Evolutionary conservation across 2,797 vertebrate species (phyloP).

Genomic region (Enteromius argenteus): DNA sequence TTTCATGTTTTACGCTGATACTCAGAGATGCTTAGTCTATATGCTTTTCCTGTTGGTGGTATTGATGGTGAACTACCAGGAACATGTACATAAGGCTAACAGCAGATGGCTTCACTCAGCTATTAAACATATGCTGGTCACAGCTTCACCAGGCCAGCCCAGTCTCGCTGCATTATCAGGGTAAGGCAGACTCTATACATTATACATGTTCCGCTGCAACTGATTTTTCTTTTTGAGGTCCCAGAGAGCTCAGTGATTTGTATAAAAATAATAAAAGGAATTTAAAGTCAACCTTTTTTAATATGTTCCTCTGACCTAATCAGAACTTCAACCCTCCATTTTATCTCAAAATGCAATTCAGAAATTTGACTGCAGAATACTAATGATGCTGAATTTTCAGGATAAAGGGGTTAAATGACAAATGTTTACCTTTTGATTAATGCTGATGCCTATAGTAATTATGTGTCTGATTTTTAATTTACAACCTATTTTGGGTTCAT

Average conservation of each 20-base stretch:
- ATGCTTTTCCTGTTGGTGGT: constrained; percentile 80
- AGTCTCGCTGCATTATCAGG: constrained; percentile 72
- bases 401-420: no score
- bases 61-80: constrained; percentile 83
- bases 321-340: neutral
- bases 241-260: neutral
- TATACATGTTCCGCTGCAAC: neutral
- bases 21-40: constrained; percentile 77
- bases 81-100: constrained; percentile 71
- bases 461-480: no score
- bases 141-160: constrained; percentile 54
- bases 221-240: neutral
- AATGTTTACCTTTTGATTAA: no score
- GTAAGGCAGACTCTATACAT: constrained; percentile 63
- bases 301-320: neutral
- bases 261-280: neutral
- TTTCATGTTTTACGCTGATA: constrained; percentile 13
- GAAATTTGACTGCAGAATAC: neutral
- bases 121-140: constrained; percentile 67
- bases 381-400: neutral
- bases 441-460: no score
- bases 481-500: no score
- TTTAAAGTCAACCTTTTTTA: neutral
- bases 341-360: neutral
- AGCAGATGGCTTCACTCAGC: constrained; percentile 71